These are phyloP conservation scores for Pagetopsis macropterus DNA, from an alignment of 2,797 vertebrate species.

Conservation along the genomic window DNA sequence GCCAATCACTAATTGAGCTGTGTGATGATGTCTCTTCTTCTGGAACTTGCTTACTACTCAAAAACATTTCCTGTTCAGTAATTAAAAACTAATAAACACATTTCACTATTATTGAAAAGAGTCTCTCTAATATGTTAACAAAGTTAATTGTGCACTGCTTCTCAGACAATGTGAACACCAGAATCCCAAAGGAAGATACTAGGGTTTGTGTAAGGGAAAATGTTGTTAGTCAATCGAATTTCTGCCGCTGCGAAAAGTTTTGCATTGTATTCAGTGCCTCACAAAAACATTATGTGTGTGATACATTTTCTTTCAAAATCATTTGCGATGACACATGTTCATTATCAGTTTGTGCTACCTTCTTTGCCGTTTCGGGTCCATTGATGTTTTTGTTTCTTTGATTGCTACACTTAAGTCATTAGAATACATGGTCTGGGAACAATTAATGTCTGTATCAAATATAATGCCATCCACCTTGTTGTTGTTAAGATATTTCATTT, in stretches of 20 bases:
- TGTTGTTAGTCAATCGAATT: neutral
- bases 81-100: neutral
- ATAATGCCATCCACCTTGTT: too few species aligned
- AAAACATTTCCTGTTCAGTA: neutral
- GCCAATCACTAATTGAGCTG: constrained; percentile 17
- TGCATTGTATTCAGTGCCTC: neutral
- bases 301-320: neutral
- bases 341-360: neutral
- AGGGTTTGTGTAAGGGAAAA: neutral
- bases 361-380: neutral
- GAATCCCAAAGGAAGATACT: neutral
- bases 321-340: neutral
- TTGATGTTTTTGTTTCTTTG: neutral
- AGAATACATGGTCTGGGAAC: too few species aligned
- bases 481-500: too few species aligned
- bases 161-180: neutral
- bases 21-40: neutral
- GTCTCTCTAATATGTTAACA: neutral
- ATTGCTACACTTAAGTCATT: too few species aligned
- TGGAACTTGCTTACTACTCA: neutral
- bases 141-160: neutral
- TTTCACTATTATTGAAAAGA: neutral
- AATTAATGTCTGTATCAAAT: too few species aligned
- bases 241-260: neutral
- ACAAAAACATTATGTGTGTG: neutral